A percentile compares a stretch with the other conserved stretches of the same genome.
These are phyloP conservation scores for Coregonus ussuriensis DNA, from an alignment of 2,797 vertebrate genomes.

Conservation along the genomic window DNA sequence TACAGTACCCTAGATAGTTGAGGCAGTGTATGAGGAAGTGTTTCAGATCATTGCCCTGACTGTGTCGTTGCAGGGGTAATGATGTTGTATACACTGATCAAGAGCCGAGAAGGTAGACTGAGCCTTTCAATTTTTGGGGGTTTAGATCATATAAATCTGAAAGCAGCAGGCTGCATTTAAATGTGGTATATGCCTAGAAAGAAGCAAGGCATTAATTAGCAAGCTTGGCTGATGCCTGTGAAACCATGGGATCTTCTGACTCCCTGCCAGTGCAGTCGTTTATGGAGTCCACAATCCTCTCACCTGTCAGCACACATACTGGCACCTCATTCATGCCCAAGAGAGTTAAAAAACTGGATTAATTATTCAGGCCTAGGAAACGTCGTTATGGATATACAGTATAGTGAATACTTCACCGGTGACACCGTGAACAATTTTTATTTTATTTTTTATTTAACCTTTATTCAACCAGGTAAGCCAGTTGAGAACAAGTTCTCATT, in stretches of 20 bases:
- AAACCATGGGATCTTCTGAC: constrained; percentile 65
- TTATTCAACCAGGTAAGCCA: too few relatives aligned
- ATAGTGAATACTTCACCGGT: constrained; percentile 30
- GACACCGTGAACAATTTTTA: constrained; percentile 3
- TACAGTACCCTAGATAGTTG: neutral
- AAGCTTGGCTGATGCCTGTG: constrained; percentile 66
- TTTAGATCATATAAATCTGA: constrained; percentile 61
- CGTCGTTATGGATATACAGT: constrained; percentile 65
- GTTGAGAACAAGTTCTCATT: too few relatives aligned
- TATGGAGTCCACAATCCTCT: constrained; percentile 72
- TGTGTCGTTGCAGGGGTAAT: neutral
- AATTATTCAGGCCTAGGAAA: constrained; percentile 68
- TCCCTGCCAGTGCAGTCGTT: constrained; percentile 63
- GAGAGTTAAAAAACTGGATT: constrained; percentile 66
- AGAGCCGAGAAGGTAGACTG: constrained; percentile 1
- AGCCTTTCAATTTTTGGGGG: constrained; percentile 39
- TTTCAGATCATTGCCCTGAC: neutral
- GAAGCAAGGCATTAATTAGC: constrained; percentile 56
- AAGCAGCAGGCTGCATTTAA: constrained; percentile 43
- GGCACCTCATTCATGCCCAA: constrained; percentile 54
- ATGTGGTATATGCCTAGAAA: constrained; percentile 47
- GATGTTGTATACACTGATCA: constrained; percentile 20
- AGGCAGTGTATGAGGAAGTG: constrained; percentile 8
- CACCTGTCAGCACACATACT: constrained; percentile 71
- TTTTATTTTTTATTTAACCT: too few relatives aligned